Base-by-base conservation (phyloP, 2,113 vertebrate genomes). In the Urocolius indicus region DNA sequence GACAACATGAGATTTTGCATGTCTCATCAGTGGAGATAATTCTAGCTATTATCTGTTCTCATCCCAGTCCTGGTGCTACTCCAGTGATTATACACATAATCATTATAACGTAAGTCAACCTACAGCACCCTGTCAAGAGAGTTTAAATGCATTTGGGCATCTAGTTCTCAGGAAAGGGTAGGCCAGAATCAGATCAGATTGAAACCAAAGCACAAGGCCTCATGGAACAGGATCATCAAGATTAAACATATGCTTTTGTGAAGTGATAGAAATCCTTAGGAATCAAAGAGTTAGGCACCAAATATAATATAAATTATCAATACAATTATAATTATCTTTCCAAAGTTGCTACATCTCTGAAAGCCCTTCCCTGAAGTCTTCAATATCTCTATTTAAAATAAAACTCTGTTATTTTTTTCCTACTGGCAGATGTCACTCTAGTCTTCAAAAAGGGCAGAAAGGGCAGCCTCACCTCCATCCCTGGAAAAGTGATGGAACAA, bases 291-390 rank as follows among this genome's bases (percentile, higher is more conserved):
- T n/a, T 71, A 97, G 91, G 87, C 92, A 96, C 91, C 97, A 98
- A 97, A 97, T 96, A 97, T n/a, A n/a, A n/a, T n/a, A n/a, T n/a
- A n/a, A n/a, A n/a, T n/a, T n/a, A n/a, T n/a, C n/a, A n/a, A n/a
- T n/a, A n/a, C n/a, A n/a, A n/a, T n/a, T n/a, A n/a, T 94, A 98
- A 97, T 98, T 94, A 97, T 95, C 91, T 85, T 92, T 97, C 95
- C 92, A 96, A 97, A 98, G 98, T 96, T 97, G 90, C 97, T 98
- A 96, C 66, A 94, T 96, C 93, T 88, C 96, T 95, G 93, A 94
- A 89, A 98, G 95, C 48, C 83, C 88, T 96, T 96, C 85, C 90
- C 91, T 95, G 65, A 84, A 90, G 79, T 83, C 97, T 96, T 89
- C 85, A 96, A 95, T 87, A 93, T 96, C 96, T 97, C 87, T 94